Conservation (phyloP, 1,140 invertebrate genomes). For the Helicorthomorpha holstii region DNA sequence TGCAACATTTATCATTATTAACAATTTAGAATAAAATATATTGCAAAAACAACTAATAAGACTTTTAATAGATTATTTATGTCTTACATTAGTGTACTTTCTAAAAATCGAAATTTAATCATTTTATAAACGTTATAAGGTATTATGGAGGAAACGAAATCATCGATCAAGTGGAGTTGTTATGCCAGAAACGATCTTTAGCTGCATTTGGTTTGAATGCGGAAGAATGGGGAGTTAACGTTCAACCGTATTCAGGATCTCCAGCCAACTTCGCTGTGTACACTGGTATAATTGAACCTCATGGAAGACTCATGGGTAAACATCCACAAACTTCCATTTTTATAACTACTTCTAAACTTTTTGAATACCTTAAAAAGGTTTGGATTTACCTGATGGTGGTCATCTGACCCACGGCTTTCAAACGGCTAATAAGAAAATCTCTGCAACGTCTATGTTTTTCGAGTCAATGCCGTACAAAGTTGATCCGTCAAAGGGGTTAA, state of each 20-base stretch:
- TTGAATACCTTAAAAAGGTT: slow-evolving; percentile 20
- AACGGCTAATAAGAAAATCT: slow-evolving; percentile 79
- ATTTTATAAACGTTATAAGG: too few species aligned
- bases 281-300: slow-evolving; percentile 68
- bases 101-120: too few species aligned
- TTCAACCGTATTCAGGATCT: slow-evolving; percentile 92
- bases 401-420: slow-evolving; percentile 92
- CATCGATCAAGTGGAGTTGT: slow-evolving; percentile 82
- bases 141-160: slow-evolving; percentile 93
- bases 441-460: slow-evolving; percentile 93
- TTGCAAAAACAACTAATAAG: too few species aligned
- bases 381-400: slow-evolving; percentile 91
- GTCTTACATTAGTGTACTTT: background rate
- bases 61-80: too few species aligned
- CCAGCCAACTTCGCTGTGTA: slow-evolving; percentile 96
- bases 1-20: background rate
- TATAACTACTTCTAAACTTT: background rate
- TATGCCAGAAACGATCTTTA: slow-evolving; percentile 73
- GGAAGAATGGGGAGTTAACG: slow-evolving; percentile 92
- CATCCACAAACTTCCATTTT: slow-evolving; percentile 1
- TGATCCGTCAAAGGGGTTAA: slow-evolving; percentile 64
- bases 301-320: slow-evolving; percentile 86
- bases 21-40: too few species aligned
- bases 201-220: slow-evolving; percentile 65
- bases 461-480: slow-evolving; percentile 97